Base-by-base conservation (phyloP, 2,888 invertebrate genomes). In the Sphaeridia pumilis region DNA sequence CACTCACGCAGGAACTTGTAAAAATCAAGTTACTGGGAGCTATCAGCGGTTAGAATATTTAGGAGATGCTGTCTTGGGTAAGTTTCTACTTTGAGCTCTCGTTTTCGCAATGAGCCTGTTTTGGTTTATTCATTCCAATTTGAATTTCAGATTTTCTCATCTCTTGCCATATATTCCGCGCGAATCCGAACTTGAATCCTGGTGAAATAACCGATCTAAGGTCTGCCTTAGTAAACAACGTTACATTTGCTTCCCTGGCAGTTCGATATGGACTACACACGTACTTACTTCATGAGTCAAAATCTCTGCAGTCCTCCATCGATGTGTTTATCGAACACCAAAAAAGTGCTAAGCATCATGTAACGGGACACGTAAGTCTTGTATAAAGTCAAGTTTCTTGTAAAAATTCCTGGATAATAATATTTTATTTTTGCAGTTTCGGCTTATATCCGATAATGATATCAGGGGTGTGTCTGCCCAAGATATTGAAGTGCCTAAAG, bases 151-250 rank as follows among this genome's bases (percentile, higher is more conserved):
- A 94, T 72, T 90, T 90, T 69, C 71, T 94, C 12, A 81, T 94
- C 25, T 92, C 93, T 0, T 75, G 84, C 12, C 81, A 89, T 68
- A 83, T 98, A 49, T 95, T 79, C 68, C 89, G 93, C 70, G 21
- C 17, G 1, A 42, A 26, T 17, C 28, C 42, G n/a, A 20, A 31
- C 1, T 25, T 48, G 24, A 78, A 79, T 57, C 80, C 79, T 57
- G 95, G 94, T 0, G 81, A 87, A 20, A 72, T 98, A 52, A 95
- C 95, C 0, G 95, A 97, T 72, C 70, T 97, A 55, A 76, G 97
- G 34, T 94, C 95, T 0, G 89, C 97, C 0, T 75, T 98, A 2
- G 97, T 98, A 2, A 97, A 98, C 69, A 98, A 98, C 67, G 82
- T 87, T 55, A 95, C 93, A 0, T 89, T 98, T 67, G 95, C 90